These are phyloP conservation scores for Polymixis flavicincta DNA, from an alignment of 2,888 invertebrate genomes.

Conservation along the genomic window DNA sequence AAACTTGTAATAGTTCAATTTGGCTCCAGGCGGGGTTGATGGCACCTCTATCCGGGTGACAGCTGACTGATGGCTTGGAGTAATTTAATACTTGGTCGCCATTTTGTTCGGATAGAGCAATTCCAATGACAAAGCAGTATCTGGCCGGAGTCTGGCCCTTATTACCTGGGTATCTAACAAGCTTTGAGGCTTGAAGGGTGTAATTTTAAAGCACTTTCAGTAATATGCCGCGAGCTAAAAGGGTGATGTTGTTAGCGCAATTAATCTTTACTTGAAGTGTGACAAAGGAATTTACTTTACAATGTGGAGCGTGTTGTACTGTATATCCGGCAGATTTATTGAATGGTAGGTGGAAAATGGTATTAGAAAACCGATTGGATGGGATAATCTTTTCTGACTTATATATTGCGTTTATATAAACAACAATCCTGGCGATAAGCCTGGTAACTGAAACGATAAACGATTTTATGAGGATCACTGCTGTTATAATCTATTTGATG, in stretches of 20 bases:
- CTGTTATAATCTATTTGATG: not conserved
- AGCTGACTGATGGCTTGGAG: constrained; percentile 75
- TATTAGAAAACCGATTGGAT: constrained; percentile 2
- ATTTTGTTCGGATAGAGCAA: constrained; percentile 79
- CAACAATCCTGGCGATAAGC: not conserved
- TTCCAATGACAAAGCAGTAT: constrained; percentile 80
- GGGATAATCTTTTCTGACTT: not conserved
- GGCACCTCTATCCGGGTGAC: constrained; percentile 67
- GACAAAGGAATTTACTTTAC: constrained; percentile 51
- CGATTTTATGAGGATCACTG: not conserved
- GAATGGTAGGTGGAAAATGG: not conserved
- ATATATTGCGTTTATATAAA: not conserved
- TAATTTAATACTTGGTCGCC: constrained; percentile 75
- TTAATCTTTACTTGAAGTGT: constrained; percentile 63
- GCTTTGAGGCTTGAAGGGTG: constrained; percentile 54
- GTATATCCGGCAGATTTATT: constrained; percentile 20
- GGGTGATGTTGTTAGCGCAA: constrained; percentile 63
- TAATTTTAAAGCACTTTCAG: constrained; percentile 67
- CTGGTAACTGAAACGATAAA: not conserved
- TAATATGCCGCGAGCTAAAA: constrained; percentile 62
- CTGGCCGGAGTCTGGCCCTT: constrained; percentile 69
- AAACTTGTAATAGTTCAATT: constrained; percentile 72
- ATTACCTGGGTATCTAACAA: constrained; percentile 62
- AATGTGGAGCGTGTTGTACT: constrained; percentile 24
- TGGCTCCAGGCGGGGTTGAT: constrained; percentile 67